A percentile compares a stretch with the other conserved stretches of the same genome.
Conservation (phyloP, 2,113 vertebrate genomes). For the Tetraodon nigroviridis region DNA sequence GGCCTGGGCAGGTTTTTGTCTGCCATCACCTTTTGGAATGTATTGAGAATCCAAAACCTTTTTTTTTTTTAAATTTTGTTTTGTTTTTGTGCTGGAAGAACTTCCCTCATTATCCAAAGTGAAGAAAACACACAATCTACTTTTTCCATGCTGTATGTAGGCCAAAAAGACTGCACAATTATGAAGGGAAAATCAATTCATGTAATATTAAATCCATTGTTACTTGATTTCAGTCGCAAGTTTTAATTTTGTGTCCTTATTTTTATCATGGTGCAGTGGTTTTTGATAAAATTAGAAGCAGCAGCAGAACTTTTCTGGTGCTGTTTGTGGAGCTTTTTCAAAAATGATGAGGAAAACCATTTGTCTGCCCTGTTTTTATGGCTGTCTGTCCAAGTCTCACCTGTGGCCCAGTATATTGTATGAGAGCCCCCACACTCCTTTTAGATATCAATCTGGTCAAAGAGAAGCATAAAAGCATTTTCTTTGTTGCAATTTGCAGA, state of each 20-base stretch:
- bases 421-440: no score
- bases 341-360: no score
- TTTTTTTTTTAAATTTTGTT: neutral
- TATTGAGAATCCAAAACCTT: no score
- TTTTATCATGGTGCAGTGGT: constrained; percentile 53
- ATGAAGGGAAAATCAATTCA: constrained; percentile 45
- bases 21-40: neutral
- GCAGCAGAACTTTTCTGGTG: no score
- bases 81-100: constrained; percentile 3
- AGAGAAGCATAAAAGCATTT: no score
- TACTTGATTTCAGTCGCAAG: constrained; percentile 13
- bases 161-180: constrained; percentile 59
- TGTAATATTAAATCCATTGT: constrained; percentile 62
- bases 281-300: constrained; percentile 15
- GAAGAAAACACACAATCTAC: constrained; percentile 4
- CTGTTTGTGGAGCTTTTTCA: no score
- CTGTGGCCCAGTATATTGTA: no score
- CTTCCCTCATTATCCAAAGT: constrained; percentile 31
- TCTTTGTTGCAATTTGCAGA: no score
- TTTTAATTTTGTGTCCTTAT: no score
- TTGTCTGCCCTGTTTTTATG: no score
- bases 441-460: no score
- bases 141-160: constrained; percentile 38
- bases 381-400: no score
- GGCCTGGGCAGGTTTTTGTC: neutral